Conservation (phyloP, 2,797 vertebrate species). For the Pipistrellus pygmaeus region DNA sequence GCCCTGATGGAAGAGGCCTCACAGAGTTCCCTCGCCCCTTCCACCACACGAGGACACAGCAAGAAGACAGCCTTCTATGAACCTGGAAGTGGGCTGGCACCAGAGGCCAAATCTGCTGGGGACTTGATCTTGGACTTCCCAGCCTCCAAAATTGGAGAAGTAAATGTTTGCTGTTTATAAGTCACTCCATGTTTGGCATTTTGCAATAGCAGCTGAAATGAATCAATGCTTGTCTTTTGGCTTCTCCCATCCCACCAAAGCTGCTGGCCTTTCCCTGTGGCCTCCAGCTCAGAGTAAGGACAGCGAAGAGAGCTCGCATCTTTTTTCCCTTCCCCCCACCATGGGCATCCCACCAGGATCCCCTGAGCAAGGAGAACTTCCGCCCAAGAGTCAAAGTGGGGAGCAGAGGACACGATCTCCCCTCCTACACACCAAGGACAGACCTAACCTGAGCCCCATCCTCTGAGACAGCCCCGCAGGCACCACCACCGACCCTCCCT, state of each 20-base stretch:
- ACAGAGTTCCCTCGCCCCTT: too few species aligned
- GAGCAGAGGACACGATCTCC: not conserved
- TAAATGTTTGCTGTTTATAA: not conserved
- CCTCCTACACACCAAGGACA: not conserved
- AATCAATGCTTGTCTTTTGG: not conserved
- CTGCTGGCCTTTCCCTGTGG: not conserved
- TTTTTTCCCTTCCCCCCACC: not conserved
- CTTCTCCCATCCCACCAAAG: not conserved
- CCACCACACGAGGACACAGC: not conserved
- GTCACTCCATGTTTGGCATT: not conserved
- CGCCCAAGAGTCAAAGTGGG: fast-evolving
- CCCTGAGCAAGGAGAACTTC: not conserved
- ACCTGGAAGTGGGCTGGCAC: not conserved
- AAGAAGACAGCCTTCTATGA: not conserved
- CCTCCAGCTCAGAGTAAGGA: not conserved
- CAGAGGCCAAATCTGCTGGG: not conserved
- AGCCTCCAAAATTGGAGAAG: not conserved
- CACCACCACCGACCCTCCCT: too few species aligned
- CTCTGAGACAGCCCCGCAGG: not conserved
- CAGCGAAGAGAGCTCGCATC: not conserved
- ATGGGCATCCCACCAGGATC: not conserved
- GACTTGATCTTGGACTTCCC: not conserved
- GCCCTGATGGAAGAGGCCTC: not conserved
- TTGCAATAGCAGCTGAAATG: not conserved
- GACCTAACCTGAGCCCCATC: not conserved